Evolutionary conservation across 2,797 vertebrate genomes (phyloP).

Genomic region (Podarcis siculus): DNA sequence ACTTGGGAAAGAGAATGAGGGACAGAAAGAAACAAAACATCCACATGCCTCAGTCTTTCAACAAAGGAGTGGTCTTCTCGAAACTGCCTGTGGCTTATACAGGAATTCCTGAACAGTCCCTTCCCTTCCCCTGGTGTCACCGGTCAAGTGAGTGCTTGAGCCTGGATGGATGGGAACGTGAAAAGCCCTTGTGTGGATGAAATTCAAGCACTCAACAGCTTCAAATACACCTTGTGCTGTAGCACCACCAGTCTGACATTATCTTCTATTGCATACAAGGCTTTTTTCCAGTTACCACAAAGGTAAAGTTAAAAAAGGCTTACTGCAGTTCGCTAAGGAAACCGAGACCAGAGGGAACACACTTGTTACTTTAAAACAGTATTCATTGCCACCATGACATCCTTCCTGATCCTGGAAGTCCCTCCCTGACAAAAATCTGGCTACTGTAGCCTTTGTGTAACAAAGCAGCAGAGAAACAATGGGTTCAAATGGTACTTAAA

Average conservation of each 20-base stretch:
- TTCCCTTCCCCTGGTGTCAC: not conserved
- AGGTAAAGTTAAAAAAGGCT: not conserved
- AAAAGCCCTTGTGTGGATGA: not conserved
- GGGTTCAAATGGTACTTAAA: not conserved
- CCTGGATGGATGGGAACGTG: not conserved
- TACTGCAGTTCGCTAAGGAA: not conserved
- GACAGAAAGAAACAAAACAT: not conserved
- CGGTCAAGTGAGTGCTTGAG: not conserved
- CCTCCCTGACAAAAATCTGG: not conserved
- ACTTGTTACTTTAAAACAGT: not conserved
- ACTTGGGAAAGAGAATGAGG: too few relatives aligned
- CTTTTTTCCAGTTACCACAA: not conserved
- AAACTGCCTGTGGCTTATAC: not conserved
- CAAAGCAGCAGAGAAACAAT: not conserved
- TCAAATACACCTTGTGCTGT: not conserved
- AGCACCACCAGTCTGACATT: not conserved
- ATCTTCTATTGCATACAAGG: not conserved
- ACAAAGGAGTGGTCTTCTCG: not conserved
- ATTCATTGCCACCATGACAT: not conserved
- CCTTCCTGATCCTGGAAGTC: not conserved
- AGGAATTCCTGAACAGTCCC: not conserved
- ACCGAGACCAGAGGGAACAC: not conserved
- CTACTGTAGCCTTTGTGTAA: not conserved
- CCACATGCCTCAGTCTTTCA: not conserved
- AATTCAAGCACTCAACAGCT: too few relatives aligned